Evolutionary conservation across 2,113 vertebrate species (phyloP).

Genomic region (Rafetus swinhoei): DNA sequence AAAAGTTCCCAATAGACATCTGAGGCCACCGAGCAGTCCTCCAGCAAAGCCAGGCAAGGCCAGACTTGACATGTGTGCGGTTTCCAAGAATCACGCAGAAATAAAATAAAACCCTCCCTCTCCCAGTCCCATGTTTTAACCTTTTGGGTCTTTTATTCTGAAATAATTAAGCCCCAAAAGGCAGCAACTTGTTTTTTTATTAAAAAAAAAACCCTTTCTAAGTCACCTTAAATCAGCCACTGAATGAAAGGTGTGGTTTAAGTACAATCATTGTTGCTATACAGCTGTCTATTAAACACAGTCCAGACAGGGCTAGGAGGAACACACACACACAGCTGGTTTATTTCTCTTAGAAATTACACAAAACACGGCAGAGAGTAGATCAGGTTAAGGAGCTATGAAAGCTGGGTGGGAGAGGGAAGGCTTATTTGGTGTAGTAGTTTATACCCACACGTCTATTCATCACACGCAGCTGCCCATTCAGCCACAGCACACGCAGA

Average conservation of each 20-base stretch:
- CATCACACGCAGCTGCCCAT: background rate
- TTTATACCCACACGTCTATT: background rate
- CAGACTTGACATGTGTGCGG: background rate
- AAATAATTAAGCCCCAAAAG: constrained; percentile 13
- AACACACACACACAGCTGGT: constrained; percentile 36
- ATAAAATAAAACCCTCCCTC: background rate
- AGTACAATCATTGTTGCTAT: background rate
- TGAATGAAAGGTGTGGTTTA: background rate
- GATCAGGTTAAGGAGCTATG: constrained; percentile 9
- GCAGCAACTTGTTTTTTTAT: background rate
- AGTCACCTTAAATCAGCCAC: background rate
- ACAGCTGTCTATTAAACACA: constrained; percentile 59
- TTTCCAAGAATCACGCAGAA: background rate
- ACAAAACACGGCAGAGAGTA: constrained; percentile 36
- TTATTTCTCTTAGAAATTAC: constrained; percentile 58
- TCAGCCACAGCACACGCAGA: background rate
- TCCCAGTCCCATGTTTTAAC: background rate
- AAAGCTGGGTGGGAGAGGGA: background rate
- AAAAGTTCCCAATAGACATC: background rate
- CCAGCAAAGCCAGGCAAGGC: background rate
- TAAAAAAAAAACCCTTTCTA: background rate
- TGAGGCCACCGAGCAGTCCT: background rate
- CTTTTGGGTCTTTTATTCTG: background rate
- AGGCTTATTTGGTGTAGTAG: background rate
- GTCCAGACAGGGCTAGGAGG: constrained; percentile 22